A percentile compares a stretch with the other conserved stretches of the same genome.
These are phyloP conservation scores for Sarcophaga variegata DNA, from an alignment of 2,888 invertebrate species.

Conservation along the genomic window DNA sequence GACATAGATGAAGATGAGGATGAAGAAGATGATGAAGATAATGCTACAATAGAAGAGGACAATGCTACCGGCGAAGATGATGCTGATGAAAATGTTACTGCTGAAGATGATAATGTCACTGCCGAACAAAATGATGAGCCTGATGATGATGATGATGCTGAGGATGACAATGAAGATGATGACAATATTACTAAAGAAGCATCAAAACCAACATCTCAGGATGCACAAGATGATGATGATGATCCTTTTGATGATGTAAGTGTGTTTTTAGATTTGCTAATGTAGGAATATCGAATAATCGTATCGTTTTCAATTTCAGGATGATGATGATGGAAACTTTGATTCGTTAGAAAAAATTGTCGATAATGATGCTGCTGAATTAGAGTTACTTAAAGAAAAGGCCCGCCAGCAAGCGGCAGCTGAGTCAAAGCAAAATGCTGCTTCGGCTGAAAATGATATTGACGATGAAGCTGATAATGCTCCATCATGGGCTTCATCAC, in stretches of 20 bases:
- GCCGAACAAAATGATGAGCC: slow-evolving; percentile 75
- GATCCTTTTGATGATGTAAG: slow-evolving; percentile 83
- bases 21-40: slow-evolving; percentile 73
- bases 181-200: slow-evolving; percentile 64
- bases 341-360: slow-evolving; percentile 80
- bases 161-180: slow-evolving; percentile 71
- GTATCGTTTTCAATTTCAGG: slow-evolving; percentile 58
- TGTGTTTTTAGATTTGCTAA: neutral
- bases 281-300: neutral
- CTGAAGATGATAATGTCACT: slow-evolving; percentile 77
- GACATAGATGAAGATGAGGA: slow-evolving; percentile 73
- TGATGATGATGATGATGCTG: slow-evolving; percentile 75
- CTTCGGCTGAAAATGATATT: slow-evolving; percentile 71
- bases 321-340: slow-evolving; percentile 79
- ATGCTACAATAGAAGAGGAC: slow-evolving; percentile 76
- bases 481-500: slow-evolving; percentile 78
- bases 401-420: slow-evolving; percentile 76
- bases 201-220: slow-evolving; percentile 46
- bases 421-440: slow-evolving; percentile 70
- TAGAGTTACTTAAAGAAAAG: slow-evolving; percentile 75
- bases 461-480: slow-evolving; percentile 71
- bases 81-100: slow-evolving; percentile 80
- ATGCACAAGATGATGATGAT: slow-evolving; percentile 75
- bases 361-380: slow-evolving; percentile 80
- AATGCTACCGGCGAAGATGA: slow-evolving; percentile 74